Percentiles rank a stretch among this genome's conserved stretches.
Conservation (phyloP, 1,140 invertebrate genomes). For the Patella vulgata region DNA sequence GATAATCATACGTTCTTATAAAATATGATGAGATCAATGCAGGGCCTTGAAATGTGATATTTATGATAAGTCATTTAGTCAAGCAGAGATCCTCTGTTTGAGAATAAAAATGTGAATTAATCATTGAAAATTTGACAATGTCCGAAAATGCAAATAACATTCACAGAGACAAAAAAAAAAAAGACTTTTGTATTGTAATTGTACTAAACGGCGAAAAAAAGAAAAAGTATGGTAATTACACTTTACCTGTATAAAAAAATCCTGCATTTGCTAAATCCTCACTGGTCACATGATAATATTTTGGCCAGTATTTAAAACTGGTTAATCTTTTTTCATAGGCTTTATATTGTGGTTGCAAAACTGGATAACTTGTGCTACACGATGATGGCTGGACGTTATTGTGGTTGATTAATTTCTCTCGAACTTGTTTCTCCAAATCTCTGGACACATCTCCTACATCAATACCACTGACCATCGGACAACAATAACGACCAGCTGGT, state of each 20-base stretch:
- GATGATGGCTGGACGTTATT: neutral
- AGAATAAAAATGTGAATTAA: no score
- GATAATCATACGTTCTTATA: no score
- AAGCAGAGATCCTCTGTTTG: no score
- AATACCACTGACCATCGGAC: slow-evolving; percentile 20
- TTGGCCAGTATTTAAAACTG: slow-evolving; percentile 25
- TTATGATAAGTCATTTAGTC: no score
- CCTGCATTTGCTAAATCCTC: slow-evolving; percentile 19
- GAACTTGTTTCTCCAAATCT: slow-evolving; percentile 12
- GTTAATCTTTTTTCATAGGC: slow-evolving; percentile 7
- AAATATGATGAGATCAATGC: no score
- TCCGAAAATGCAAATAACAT: no score
- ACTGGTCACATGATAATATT: neutral
- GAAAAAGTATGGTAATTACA: neutral
- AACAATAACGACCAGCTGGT: neutral
- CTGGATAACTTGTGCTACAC: neutral
- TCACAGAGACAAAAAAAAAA: no score
- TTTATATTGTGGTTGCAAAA: slow-evolving; percentile 27
- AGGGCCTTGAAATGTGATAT: no score
- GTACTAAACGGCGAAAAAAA: no score
- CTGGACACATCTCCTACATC: slow-evolving; percentile 25
- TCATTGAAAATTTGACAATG: no score
- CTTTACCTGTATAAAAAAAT: slow-evolving; percentile 32
- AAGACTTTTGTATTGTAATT: no score
- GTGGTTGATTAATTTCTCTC: neutral